Evolutionary conservation across 2,888 invertebrate genomes (phyloP).

Genomic region (Nycteola revayana): DNA sequence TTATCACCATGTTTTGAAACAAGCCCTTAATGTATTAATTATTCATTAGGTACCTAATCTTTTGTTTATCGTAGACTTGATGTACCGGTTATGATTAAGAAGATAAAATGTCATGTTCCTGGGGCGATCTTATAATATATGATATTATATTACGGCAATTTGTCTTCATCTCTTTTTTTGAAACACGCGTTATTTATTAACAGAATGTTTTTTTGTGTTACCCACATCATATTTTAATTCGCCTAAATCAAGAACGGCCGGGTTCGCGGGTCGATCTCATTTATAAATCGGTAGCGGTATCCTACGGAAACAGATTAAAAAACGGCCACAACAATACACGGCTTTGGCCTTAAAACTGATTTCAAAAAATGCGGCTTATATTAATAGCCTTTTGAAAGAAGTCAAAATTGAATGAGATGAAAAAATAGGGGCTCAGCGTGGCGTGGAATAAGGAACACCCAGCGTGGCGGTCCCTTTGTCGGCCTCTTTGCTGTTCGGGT

Average conservation of each 20-base stretch:
- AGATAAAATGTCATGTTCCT: slow-evolving; percentile 24
- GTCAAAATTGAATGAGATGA: slow-evolving; percentile 82
- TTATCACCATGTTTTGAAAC: too few species aligned
- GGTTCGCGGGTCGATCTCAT: slow-evolving; percentile 60
- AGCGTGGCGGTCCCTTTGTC: slow-evolving; percentile 75
- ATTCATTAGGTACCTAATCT: too few species aligned
- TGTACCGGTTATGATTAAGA: slow-evolving; percentile 23
- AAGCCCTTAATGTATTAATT: too few species aligned
- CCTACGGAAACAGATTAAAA: slow-evolving; percentile 82
- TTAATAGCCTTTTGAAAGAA: slow-evolving; percentile 82
- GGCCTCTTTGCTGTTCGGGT: slow-evolving; percentile 73
- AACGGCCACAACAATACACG: slow-evolving; percentile 69
- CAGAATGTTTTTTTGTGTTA: slow-evolving; percentile 63
- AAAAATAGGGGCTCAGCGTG: slow-evolving; percentile 77
- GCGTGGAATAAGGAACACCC: slow-evolving; percentile 74
- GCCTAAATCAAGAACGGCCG: slow-evolving; percentile 68
- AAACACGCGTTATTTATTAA: slow-evolving; percentile 74
- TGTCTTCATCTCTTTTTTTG: slow-evolving; percentile 71
- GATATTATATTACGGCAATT: slow-evolving; percentile 64
- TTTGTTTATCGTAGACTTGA: slow-evolving; percentile 21
- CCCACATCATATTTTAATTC: slow-evolving; percentile 78
- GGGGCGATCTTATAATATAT: slow-evolving; percentile 48
- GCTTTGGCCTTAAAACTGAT: slow-evolving; percentile 73
- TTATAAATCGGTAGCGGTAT: slow-evolving; percentile 80
- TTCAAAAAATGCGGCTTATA: slow-evolving; percentile 79